Evolutionary conservation across 1,140 invertebrate species (phyloP), one percentile per base, ranked within the genome.

Genomic region (Hylaeus anthracinus): DNA sequence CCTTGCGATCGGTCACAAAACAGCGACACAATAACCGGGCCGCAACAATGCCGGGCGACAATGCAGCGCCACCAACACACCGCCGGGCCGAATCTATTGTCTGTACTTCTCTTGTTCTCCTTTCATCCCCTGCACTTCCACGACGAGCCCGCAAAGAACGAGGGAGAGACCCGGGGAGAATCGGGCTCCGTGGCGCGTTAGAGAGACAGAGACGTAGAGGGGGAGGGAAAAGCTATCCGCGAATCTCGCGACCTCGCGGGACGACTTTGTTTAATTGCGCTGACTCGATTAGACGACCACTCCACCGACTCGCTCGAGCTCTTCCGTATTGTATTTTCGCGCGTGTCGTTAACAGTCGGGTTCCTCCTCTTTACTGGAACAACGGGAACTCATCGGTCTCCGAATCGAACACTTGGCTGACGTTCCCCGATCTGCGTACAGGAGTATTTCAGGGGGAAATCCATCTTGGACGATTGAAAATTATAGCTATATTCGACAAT

Each of bases 71-170:
- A 90, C 88, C 89, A 90, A 91, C 86, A 90, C 90, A 90, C 86
- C 79, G 86, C 83, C 87, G 84, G 86, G 86, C 91, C 89, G 88
- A 92, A 92, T 91, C 91, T 86, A 92, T 92, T 92, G 91, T 92
- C 90, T 91, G 90, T 91, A 89, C 90, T 88, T 91, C 88, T 90
- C 90, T 90, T 92, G 90, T 92, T 92, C 92, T 91, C 90, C 90
- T 91, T 91, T 92, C 88, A 91, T 90, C 90, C 86, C 87, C 88
- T 85, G 86, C 86, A 88, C 89, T 91, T 90, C 88, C 88, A 88
- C 86, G 86, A 83, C 83, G 83, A 83, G 77, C 82, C 26, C 84
- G 86, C 77, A 79, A 76, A 84, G 80, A 72, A 71, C 72, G 83
- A 79, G 80, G 58, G 70, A 82, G 72, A 72, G 75, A 77, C 45